Percentiles rank a stretch among this genome's conserved stretches.
Evolutionary conservation across 2,113 vertebrate genomes (phyloP).

Genomic region (Petrocephalus microphthalmus): DNA sequence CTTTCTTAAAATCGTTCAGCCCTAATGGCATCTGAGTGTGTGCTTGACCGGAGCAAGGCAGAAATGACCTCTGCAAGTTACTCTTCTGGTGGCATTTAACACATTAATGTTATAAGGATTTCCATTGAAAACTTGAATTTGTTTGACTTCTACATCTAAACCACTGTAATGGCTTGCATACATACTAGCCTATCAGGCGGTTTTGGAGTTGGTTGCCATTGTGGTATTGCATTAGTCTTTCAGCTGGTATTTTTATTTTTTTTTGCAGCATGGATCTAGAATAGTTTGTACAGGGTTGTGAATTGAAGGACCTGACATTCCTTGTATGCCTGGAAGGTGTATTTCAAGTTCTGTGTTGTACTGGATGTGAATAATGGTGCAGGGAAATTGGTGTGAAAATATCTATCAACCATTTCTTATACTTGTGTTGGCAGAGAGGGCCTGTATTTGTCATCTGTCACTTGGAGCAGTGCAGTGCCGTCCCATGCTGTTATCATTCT

Average conservation of each 20-base stretch:
- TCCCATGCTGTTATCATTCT: not conserved
- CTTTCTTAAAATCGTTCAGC: no score
- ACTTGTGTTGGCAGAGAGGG: not conserved
- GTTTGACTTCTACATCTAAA: not conserved
- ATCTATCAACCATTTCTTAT: not conserved
- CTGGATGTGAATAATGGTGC: not conserved
- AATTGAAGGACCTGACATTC: not conserved
- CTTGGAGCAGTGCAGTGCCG: not conserved
- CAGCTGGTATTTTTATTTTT: not conserved
- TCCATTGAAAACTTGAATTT: not conserved
- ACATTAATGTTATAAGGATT: not conserved
- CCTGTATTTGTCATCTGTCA: not conserved
- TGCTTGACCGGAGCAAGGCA: not conserved
- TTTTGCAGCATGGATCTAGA: not conserved
- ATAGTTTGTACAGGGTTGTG: not conserved
- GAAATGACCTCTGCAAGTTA: not conserved
- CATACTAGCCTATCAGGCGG: not conserved
- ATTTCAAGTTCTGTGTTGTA: not conserved
- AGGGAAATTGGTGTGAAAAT: not conserved
- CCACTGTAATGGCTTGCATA: not conserved
- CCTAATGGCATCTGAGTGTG: not conserved
- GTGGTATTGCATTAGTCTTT: not conserved
- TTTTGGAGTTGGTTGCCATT: not conserved
- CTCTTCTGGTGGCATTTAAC: not conserved
- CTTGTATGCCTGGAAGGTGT: not conserved